phyloP scores from a whole-genome alignment of 2,888 invertebrate species.

The Drosophila ustulata region DNA sequence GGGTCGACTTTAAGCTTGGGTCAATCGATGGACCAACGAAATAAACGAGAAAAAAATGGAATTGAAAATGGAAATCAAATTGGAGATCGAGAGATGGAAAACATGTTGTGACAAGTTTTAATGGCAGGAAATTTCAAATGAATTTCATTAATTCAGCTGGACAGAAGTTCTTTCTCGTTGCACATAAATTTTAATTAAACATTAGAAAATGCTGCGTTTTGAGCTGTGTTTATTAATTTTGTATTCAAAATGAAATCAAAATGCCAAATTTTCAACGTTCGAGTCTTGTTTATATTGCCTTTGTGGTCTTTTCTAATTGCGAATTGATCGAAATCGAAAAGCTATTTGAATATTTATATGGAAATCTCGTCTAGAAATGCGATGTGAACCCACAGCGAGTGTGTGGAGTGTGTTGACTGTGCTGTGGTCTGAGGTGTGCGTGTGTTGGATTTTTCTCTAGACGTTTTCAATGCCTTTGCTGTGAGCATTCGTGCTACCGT shows the following conservation, averaged over 20 bases:
- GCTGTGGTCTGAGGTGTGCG: slow-evolving; percentile 2
- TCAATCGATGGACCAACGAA: no score
- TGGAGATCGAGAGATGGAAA: slow-evolving; percentile 20
- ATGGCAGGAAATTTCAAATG: slow-evolving; percentile 43
- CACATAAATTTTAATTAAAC: slow-evolving; percentile 67
- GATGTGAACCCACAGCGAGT: slow-evolving; percentile 28
- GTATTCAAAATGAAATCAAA: slow-evolving; percentile 22
- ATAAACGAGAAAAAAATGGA: slow-evolving; percentile 8
- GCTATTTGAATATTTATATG: slow-evolving; percentile 51
- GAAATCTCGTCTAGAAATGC: slow-evolving; percentile 23
- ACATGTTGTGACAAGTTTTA: slow-evolving; percentile 47
- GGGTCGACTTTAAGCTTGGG: neutral
- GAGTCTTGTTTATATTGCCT: neutral
- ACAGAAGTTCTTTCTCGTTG: slow-evolving; percentile 23
- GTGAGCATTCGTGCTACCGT: slow-evolving; percentile 66
- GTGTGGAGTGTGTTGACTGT: neutral
- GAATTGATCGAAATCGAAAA: slow-evolving; percentile 44
- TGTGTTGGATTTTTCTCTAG: slow-evolving; percentile 31
- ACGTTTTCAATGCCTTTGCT: slow-evolving; percentile 43
- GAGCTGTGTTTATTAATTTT: slow-evolving; percentile 1
- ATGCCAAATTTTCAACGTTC: slow-evolving; percentile 18
- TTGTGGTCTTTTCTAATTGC: slow-evolving; percentile 44
- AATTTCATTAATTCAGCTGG: slow-evolving; percentile 44
- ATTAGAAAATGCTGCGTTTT: slow-evolving; percentile 17
- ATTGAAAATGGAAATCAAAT: slow-evolving; percentile 11